These are phyloP conservation scores for Barypeithes pellucidus DNA, from an alignment of 2,888 invertebrate genomes.

Conservation along the genomic window DNA sequence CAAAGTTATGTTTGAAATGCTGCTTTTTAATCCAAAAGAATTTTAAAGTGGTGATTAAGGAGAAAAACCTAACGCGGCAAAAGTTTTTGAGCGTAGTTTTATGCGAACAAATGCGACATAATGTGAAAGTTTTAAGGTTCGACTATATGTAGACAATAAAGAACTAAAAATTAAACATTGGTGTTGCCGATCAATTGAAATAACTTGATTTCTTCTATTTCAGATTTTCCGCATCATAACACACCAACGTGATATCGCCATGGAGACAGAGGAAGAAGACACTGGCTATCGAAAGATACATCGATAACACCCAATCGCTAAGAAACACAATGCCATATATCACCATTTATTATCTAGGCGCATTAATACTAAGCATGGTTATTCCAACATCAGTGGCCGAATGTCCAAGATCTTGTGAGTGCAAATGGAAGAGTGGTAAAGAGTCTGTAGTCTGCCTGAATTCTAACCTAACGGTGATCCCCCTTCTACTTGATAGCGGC, in stretches of 20 bases:
- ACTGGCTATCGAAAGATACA: constrained; percentile 45
- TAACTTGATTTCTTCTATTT: constrained; percentile 11
- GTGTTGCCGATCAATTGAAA: too few species aligned
- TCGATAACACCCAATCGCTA: constrained; percentile 21
- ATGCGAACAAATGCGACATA: too few species aligned
- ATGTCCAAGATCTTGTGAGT: constrained; percentile 86
- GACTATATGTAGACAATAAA: too few species aligned
- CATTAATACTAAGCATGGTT: constrained; percentile 63
- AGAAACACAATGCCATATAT: constrained; percentile 38
- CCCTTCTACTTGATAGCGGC: constrained; percentile 82
- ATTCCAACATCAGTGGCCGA: constrained; percentile 74
- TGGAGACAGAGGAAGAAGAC: constrained; percentile 60
- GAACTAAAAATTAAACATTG: too few species aligned
- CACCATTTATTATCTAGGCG: constrained; percentile 48
- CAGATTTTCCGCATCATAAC: constrained; percentile 21
- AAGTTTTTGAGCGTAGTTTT: too few species aligned
- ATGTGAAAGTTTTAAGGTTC: too few species aligned
- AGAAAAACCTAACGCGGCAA: too few species aligned
- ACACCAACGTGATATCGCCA: constrained; percentile 40
- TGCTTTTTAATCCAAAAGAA: not conserved
- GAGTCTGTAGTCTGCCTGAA: constrained; percentile 87
- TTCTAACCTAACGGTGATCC: constrained; percentile 83
- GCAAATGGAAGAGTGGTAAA: constrained; percentile 92
- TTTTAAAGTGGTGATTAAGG: too few species aligned
- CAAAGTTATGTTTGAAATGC: not conserved